Conservation (phyloP, 2,113 vertebrate genomes). For the Pangasianodon gigas region DNA sequence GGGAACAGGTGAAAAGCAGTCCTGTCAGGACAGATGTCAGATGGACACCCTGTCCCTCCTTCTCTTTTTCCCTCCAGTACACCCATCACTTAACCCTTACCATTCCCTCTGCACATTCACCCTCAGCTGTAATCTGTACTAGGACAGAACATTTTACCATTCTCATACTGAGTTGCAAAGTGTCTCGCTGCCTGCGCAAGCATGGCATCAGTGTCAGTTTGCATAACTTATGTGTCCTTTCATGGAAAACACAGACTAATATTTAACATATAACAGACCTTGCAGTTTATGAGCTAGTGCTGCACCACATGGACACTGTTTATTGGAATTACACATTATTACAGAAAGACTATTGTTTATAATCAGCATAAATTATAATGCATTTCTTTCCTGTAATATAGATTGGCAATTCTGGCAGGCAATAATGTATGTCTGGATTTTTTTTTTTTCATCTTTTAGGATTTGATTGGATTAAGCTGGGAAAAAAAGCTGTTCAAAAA, state of each 20-base stretch:
- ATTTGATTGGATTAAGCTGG: not conserved
- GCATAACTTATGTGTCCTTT: not conserved
- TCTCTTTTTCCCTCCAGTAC: not conserved
- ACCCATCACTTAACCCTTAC: not conserved
- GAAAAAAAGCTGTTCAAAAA: not conserved
- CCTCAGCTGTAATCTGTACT: not conserved
- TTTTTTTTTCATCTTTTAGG: not conserved
- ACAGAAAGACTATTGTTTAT: not conserved
- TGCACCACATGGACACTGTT: not conserved
- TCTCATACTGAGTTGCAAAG: not conserved
- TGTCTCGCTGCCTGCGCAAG: not conserved
- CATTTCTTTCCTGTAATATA: not conserved
- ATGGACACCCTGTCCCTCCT: conserved; percentile 1
- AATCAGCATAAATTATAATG: not conserved
- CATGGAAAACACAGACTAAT: not conserved
- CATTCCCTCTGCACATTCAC: not conserved
- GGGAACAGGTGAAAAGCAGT: conserved; percentile 35
- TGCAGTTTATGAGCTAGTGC: not conserved
- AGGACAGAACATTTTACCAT: not conserved
- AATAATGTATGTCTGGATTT: not conserved
- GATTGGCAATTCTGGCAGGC: not conserved
- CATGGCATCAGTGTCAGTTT: not conserved
- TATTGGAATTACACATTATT: not conserved
- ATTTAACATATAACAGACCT: not conserved
- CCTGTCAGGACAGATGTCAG: conserved; percentile 40